phyloP scores from a whole-genome alignment of 2,797 vertebrate genomes.

The Epinephelus malabaricus region DNA sequence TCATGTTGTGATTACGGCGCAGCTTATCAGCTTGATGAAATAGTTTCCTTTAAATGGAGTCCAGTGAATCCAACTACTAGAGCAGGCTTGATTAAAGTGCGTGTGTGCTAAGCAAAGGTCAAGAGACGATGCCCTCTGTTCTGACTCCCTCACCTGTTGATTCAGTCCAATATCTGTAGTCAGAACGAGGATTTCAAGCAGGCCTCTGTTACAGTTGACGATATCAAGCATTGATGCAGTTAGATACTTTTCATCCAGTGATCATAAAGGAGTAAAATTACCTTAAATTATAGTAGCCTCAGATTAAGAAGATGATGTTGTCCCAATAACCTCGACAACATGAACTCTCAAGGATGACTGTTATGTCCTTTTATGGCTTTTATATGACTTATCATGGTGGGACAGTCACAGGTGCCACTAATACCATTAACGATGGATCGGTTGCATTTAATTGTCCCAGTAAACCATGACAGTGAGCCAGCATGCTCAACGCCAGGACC shows the following conservation, averaged over 20 bases:
- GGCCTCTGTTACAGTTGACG: background rate
- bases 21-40: slow-evolving; percentile 64
- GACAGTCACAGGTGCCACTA: background rate
- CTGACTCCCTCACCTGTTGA: slow-evolving; percentile 46
- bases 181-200: background rate
- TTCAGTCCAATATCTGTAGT: background rate
- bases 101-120: slow-evolving; percentile 36
- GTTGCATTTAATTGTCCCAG: background rate
- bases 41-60: slow-evolving; percentile 39
- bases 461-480: background rate
- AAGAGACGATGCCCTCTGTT: slow-evolving; percentile 21
- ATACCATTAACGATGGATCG: background rate
- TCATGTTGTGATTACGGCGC: slow-evolving; percentile 48
- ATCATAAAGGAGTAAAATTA: background rate
- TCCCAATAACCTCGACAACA: background rate
- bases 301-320: background rate
- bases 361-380: background rate
- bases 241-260: background rate
- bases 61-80: background rate
- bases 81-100: slow-evolving; percentile 30
- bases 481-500: background rate
- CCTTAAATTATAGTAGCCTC: background rate
- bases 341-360: background rate
- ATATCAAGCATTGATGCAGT: background rate
- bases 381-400: background rate